Percentiles rank a stretch among this genome's conserved stretches.
Evolutionary conservation across 1,140 invertebrate genomes (phyloP).

Genomic region (Ladona fulva): DNA sequence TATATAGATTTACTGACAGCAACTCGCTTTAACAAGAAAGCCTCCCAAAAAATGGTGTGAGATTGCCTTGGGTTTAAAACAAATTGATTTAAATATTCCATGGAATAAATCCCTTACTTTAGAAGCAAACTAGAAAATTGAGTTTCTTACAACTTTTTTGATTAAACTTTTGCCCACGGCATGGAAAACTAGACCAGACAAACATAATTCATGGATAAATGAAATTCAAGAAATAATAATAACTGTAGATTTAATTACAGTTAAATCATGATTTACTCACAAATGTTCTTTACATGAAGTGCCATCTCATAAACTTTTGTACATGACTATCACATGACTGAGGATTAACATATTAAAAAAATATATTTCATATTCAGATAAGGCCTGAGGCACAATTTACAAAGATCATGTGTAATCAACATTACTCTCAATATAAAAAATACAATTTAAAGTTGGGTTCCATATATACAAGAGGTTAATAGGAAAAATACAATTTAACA

Average conservation of each 20-base stretch:
- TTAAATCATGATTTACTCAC: background rate
- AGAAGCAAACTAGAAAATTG: too few relatives aligned
- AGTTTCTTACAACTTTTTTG: too few relatives aligned
- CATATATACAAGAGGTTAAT: background rate
- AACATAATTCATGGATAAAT: too few relatives aligned
- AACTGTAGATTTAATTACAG: background rate
- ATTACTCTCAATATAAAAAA: conserved; percentile 3
- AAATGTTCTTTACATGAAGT: background rate
- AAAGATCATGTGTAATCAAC: background rate
- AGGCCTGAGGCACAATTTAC: background rate
- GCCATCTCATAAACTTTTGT: background rate
- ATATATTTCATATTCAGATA: conserved; percentile 3
- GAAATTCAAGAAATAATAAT: too few relatives aligned
- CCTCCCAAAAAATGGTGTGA: too few relatives aligned
- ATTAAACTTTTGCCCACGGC: too few relatives aligned
- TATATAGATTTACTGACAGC: too few relatives aligned
- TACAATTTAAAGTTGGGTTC: background rate
- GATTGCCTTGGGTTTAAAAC: too few relatives aligned
- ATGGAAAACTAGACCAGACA: too few relatives aligned
- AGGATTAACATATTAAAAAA: conserved; percentile 11
- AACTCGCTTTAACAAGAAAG: too few relatives aligned
- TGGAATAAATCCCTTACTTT: too few relatives aligned
- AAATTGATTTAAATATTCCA: too few relatives aligned
- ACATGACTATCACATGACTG: conserved; percentile 9
- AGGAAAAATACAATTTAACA: conserved; percentile 5